Base-by-base conservation (phyloP, 2,888 invertebrate species). In the Tortricodes alternella region DNA sequence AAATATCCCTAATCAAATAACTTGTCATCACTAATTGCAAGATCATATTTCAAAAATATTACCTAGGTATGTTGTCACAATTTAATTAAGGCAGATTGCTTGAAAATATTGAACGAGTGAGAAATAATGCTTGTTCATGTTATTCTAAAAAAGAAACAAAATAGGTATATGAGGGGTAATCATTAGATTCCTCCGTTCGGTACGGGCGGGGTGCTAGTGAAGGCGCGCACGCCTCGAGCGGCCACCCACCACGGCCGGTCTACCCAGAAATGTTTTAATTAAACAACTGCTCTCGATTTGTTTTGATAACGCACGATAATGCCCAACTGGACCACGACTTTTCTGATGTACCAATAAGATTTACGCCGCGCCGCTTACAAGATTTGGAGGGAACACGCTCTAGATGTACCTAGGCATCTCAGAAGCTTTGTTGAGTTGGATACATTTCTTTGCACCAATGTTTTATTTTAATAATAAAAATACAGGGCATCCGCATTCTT, bases 181-280 rank as follows among this genome's bases (percentile, higher is more conserved):
- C 71, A 78, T 80, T 78, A 72, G 74, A 78, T 76, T 75, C 71
- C 71, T 70, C 65, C n/a, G 35, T 50, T 46, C 46, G 71, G 65
- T 66, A 65, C 64, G 44, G 39, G 68, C 65, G 66, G 73, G 71
- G 66, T 71, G 68, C 61, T 58, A 61, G 55, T 59, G 66, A 52
- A 46, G 58, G 64, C 64, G 74, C 73, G 71, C 62, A 67, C 68
- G 78, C 79, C 77, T 67, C 64, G 55, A 60, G 63, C 62, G 82
- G 73, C 82, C 84, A 83, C 84, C 83, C 83, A 83, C 81, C 65
- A 70, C 65, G 79, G 73, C 50, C 59, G 56, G 71, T 64, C 70
- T 66, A 66, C 55, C 62, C 73, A 70, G 67, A 75, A 60, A 76
- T 73, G 72, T 73, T 73, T 71, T 81, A 82, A 84, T 83, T 84